Base-by-base conservation (phyloP, 1,140 invertebrate genomes). In the Temnothorax curvispinosus region DNA sequence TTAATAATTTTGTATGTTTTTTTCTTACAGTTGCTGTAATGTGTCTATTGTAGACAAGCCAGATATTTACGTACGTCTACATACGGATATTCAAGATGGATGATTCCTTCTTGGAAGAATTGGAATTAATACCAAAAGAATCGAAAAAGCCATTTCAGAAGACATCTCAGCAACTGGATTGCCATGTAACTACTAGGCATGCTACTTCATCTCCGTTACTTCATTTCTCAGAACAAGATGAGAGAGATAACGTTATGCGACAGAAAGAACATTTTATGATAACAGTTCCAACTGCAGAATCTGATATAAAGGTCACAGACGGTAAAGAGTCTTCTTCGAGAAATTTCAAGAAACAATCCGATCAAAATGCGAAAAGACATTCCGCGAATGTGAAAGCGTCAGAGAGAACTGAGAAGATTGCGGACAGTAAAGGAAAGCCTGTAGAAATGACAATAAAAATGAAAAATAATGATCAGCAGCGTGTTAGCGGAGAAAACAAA, bases 31-130 rank as follows among this genome's bases (percentile, higher is more conserved):
- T 58, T 60, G 7, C 44, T 47, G 27, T 82, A 65, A 41, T 21
- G 35, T n/a, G 13, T 47, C 3, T 58, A 35, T 8, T 82, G 27
- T 72, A 47, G n/a, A 69, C 6, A 60, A 56, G 11, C 27, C 32
- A 47, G n/a, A 87, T 87, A 65, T 85, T 52, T 13, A 69, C 78
- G 8, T 56, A 78, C 15, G 11, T 9, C 38, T n/a, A 78, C 13
- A 65, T 65, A 65, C 50, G 27, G 9, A 41, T 44, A 58, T 71
- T n/a, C 27, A 85, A 69, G n/a, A 95, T 95, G 94, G 92, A 94
- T 80, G 94, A 95, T 75, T 94, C 94, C n/a, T 94, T 95, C 58
- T 86, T 95, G 18, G 92, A 94, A 80, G 94, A 95, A 0, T 44
- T 95, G 27, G 92, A 92, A 50, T 32, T 94, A 15, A 80, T 92